Conservation (phyloP, 1,140 invertebrate genomes). For the Sarcophaga peregrina region DNA sequence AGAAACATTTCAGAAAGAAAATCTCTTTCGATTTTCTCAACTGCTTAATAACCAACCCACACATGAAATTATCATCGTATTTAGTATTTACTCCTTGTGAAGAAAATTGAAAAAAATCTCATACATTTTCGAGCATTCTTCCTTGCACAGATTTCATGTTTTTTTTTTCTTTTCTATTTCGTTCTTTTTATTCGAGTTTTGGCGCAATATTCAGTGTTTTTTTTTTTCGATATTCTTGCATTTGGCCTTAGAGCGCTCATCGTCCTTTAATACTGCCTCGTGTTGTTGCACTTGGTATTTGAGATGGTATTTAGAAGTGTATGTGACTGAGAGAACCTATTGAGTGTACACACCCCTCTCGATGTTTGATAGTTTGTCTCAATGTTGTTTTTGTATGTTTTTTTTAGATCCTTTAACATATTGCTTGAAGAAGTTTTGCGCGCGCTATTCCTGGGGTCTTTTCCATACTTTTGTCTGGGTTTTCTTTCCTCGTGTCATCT, state of each 20-base stretch:
- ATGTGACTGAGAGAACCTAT: not conserved
- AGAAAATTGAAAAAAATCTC: not conserved
- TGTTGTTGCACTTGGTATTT: slow-evolving; percentile 31
- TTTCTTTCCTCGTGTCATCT: slow-evolving; percentile 37
- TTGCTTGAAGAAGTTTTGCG: slow-evolving; percentile 28
- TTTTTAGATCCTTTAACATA: slow-evolving; percentile 1
- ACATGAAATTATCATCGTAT: not conserved
- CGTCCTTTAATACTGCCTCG: not conserved
- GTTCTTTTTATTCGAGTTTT: not conserved
- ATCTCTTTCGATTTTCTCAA: not conserved
- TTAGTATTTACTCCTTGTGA: not conserved
- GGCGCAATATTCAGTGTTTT: slow-evolving; percentile 18
- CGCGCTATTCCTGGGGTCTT: slow-evolving; percentile 1
- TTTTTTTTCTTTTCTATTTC: slow-evolving; percentile 1
- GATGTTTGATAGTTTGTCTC: not conserved
- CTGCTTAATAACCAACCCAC: not conserved
- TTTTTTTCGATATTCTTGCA: not conserved
- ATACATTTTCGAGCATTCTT: not conserved
- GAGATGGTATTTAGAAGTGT: not conserved
- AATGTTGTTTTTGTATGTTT: not conserved
- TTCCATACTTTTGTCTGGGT: not conserved
- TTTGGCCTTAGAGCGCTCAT: not conserved
- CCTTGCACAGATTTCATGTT: not conserved
- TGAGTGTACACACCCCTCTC: slow-evolving; percentile 23
- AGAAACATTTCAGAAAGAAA: not conserved